Evolutionary conservation across 2,888 invertebrate genomes (phyloP).

Genomic region (Conus canariensis): DNA sequence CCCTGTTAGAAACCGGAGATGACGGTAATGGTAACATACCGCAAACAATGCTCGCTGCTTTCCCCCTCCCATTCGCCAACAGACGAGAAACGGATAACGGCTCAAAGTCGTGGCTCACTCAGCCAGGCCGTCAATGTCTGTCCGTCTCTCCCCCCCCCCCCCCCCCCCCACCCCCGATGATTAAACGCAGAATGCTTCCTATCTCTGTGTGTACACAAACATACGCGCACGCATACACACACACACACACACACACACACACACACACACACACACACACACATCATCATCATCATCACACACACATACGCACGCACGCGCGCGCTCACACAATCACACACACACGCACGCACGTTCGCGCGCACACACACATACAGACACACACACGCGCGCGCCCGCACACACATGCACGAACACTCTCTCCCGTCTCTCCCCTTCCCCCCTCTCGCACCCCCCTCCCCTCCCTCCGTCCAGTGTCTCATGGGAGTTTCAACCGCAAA

Average conservation of each 20-base stretch:
- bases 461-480: too few species aligned
- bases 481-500: too few species aligned
- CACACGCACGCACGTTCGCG: too few species aligned
- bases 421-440: too few species aligned
- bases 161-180: not conserved
- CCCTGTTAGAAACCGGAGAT: not conserved
- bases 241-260: conserved; percentile 10
- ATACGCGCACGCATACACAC: not conserved
- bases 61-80: not conserved
- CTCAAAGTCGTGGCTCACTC: not conserved
- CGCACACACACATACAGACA: too few species aligned
- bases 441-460: too few species aligned
- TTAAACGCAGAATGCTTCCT: not conserved
- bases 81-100: not conserved
- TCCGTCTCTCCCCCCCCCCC: not conserved
- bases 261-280: not conserved
- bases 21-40: conserved; percentile 3
- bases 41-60: not conserved
- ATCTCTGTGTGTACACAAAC: not conserved
- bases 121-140: not conserved
- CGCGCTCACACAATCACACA: too few species aligned
- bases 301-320: not conserved
- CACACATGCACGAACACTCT: too few species aligned
- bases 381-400: too few species aligned
- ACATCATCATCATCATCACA: not conserved